phyloP scores from a whole-genome alignment of 2,797 vertebrate genomes.

The Anguilla obscura region DNA sequence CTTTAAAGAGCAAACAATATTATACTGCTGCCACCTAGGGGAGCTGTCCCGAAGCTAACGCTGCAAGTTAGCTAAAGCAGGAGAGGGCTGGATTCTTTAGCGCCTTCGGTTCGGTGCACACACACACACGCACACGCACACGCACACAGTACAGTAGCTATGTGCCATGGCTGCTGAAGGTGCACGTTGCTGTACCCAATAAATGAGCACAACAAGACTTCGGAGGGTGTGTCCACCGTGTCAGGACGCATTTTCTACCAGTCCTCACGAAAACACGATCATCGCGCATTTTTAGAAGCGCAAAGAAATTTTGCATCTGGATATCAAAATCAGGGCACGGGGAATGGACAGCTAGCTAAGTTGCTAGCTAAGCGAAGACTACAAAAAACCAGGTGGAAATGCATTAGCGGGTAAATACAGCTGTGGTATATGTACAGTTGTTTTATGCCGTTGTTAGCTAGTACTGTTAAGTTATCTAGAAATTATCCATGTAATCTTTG shows the following conservation, averaged over 20 bases:
- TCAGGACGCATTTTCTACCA: slow-evolving; percentile 14
- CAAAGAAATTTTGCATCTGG: slow-evolving; percentile 13
- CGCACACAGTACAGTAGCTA: slow-evolving; percentile 14
- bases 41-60: slow-evolving; percentile 35
- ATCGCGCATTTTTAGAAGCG: not conserved
- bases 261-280: not conserved
- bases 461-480: slow-evolving; percentile 38
- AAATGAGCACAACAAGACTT: slow-evolving; percentile 25
- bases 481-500: slow-evolving; percentile 48
- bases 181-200: slow-evolving; percentile 21
- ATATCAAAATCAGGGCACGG: slow-evolving; percentile 7
- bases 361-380: slow-evolving; percentile 21
- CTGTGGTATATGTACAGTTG: not conserved
- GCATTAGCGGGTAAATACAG: slow-evolving; percentile 37
- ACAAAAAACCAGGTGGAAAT: slow-evolving; percentile 29
- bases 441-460: not conserved
- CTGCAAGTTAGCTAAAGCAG: slow-evolving; percentile 22
- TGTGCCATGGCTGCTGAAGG: slow-evolving; percentile 19
- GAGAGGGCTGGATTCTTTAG: slow-evolving; percentile 13
- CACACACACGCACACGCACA: not conserved
- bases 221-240: slow-evolving; percentile 37
- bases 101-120: not conserved
- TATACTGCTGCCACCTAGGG: slow-evolving; percentile 34
- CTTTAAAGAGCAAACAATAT: not conserved
- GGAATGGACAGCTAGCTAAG: slow-evolving; percentile 39